Evolutionary conservation across 2,797 vertebrate genomes (phyloP).

Genomic region (Sebastes steindachneri): DNA sequence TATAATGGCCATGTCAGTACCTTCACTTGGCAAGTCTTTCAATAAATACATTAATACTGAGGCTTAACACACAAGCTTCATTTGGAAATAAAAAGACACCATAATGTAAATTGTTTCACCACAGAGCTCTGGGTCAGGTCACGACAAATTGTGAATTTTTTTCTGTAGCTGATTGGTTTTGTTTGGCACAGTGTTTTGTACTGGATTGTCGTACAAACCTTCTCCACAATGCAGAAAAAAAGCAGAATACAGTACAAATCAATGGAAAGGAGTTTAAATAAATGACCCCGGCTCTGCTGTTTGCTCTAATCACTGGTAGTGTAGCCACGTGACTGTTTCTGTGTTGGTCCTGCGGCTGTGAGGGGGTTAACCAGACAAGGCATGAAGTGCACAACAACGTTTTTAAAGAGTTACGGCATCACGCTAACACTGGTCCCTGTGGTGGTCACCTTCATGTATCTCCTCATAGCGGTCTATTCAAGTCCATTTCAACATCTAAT

Average conservation of each 20-base stretch:
- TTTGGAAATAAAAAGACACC: constrained; percentile 2
- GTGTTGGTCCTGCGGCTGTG: constrained; percentile 15
- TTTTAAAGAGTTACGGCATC: neutral
- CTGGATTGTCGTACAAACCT: constrained; percentile 45
- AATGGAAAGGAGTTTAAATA: neutral
- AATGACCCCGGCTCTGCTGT: constrained; percentile 20
- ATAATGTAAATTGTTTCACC: neutral
- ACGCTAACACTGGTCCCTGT: neutral
- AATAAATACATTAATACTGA: constrained; percentile 66
- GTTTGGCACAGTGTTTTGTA: constrained; percentile 44
- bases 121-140: constrained; percentile 29
- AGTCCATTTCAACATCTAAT: constrained; percentile 1
- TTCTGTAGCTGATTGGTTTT: constrained; percentile 18
- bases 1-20: constrained; percentile 59
- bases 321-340: constrained; percentile 27
- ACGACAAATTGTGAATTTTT: neutral
- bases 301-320: constrained; percentile 25
- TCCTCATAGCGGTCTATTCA: neutral
- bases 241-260: constrained; percentile 10
- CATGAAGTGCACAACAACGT: neutral
- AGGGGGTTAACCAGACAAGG: neutral
- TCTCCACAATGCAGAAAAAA: constrained; percentile 2
- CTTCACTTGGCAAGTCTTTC: constrained; percentile 68
- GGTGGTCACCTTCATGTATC: neutral
- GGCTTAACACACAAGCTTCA: constrained; percentile 50